Evolutionary conservation across 2,113 vertebrate species (phyloP).

Genomic region (Oceanites oceanicus): DNA sequence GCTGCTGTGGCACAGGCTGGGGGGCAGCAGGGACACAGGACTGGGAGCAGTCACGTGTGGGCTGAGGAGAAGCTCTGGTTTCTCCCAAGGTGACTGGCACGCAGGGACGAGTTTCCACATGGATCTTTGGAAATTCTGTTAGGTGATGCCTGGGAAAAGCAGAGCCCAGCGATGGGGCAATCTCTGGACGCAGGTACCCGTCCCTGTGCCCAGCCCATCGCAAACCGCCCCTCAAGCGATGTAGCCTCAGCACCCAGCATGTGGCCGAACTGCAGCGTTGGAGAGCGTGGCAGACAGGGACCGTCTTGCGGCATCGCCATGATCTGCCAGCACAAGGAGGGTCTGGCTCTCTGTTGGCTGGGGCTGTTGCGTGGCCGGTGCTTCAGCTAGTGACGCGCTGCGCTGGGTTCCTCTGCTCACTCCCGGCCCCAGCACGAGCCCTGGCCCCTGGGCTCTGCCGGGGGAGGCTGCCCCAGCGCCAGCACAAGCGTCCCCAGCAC

Average conservation of each 20-base stretch:
- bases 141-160: neutral
- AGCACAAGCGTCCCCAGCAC: neutral
- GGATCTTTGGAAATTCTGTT: neutral
- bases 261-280: neutral
- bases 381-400: no score
- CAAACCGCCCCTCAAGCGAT: neutral
- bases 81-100: neutral
- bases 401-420: neutral
- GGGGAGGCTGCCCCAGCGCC: neutral
- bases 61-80: neutral
- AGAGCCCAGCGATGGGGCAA: neutral
- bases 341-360: neutral
- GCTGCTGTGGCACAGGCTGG: neutral
- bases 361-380: neutral
- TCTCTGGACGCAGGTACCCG: neutral
- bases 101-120: neutral
- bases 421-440: neutral
- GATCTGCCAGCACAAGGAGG: neutral
- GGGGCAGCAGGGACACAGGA: neutral
- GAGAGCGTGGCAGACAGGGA: neutral
- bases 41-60: neutral
- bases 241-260: neutral
- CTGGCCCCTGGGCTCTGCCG: neutral
- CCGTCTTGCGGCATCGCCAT: neutral
- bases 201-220: neutral